phyloP scores from a whole-genome alignment of 2,113 vertebrate genomes.

The Hippocampus mohnikei region DNA sequence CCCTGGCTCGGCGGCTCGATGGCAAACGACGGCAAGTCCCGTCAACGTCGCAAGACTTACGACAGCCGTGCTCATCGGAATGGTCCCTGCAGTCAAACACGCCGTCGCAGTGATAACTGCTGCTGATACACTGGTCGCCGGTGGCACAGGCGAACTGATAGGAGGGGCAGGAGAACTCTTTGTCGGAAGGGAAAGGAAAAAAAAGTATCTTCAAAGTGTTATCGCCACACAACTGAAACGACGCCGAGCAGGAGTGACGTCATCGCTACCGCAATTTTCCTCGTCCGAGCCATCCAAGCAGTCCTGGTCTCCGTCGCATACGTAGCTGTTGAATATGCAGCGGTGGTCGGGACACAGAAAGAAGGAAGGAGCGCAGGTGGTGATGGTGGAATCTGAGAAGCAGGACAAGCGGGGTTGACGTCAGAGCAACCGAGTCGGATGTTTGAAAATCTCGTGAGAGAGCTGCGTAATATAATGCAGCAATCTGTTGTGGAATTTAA shows the following conservation, averaged over 20 bases:
- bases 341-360: constrained; percentile 70
- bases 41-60: constrained; percentile 38
- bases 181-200: background rate
- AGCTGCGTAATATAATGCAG: background rate
- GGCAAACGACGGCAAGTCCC: background rate
- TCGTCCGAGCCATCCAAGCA: constrained; percentile 70
- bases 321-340: constrained; percentile 50
- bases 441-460: background rate
- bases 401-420: background rate
- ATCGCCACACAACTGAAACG: background rate
- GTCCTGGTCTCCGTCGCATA: constrained; percentile 71
- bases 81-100: constrained; percentile 70
- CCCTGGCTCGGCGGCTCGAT: no score
- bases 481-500: no score
- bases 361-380: constrained; percentile 52
- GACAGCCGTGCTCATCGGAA: constrained; percentile 65
- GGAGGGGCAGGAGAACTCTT: constrained; percentile 60
- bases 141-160: constrained; percentile 67
- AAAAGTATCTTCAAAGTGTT: no score
- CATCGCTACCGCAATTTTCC: constrained; percentile 59
- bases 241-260: background rate
- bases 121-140: constrained; percentile 63
- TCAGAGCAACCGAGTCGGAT: background rate
- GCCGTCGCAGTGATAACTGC: constrained; percentile 60
- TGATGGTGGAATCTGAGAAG: constrained; percentile 57